These are phyloP conservation scores for Muschampia plurimacula DNA, from an alignment of 2,888 invertebrate species.

Conservation along the genomic window DNA sequence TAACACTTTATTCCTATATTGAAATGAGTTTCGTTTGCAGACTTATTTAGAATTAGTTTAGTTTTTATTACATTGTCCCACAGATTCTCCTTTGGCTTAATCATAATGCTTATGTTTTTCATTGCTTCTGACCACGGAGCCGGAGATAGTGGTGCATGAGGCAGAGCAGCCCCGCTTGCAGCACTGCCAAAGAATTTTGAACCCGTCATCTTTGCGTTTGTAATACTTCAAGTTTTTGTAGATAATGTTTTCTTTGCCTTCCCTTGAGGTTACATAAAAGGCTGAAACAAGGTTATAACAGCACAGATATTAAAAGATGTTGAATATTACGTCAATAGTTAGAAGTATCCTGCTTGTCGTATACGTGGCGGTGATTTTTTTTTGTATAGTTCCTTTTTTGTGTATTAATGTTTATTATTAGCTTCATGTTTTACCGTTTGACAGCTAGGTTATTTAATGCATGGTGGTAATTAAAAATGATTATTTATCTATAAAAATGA, in stretches of 20 bases:
- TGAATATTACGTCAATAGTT: neutral
- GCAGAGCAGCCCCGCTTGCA: neutral
- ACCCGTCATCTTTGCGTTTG: neutral
- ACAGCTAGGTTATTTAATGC: too few species aligned
- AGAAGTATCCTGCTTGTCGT: neutral
- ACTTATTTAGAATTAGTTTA: too few species aligned
- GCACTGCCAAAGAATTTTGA: neutral
- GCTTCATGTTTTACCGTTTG: too few species aligned
- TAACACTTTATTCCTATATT: too few species aligned
- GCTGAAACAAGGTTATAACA: neutral
- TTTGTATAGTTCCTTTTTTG: too few species aligned
- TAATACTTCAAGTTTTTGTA: slow-evolving; percentile 3
- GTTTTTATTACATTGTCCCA: too few species aligned
- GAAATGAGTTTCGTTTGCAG: too few species aligned
- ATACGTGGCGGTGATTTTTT: too few species aligned
- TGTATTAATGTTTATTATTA: too few species aligned
- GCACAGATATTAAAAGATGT: neutral
- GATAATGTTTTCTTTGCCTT: neutral
- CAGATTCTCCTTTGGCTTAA: too few species aligned
- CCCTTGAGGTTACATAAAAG: neutral
- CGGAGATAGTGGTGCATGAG: neutral
- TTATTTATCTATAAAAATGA: too few species aligned
- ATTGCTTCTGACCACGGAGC: neutral
- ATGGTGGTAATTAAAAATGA: too few species aligned
- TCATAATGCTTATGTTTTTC: neutral